Conservation (phyloP, 2,888 invertebrate genomes). For the Leucophenga maculata region DNA sequence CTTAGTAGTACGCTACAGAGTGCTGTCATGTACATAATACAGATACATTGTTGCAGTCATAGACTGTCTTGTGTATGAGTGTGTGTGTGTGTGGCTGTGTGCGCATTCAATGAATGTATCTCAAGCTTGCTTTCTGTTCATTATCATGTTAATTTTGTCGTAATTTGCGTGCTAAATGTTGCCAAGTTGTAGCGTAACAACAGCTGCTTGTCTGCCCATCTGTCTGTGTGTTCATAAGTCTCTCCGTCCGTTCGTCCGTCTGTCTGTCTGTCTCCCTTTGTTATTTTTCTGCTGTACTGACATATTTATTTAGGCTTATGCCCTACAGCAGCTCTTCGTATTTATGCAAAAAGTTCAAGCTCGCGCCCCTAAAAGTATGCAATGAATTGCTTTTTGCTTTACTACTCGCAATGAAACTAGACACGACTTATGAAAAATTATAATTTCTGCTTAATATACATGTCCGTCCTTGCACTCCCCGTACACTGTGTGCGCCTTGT, state of each 20-base stretch:
- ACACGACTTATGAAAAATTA: slow-evolving; percentile 45
- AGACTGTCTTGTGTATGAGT: no score
- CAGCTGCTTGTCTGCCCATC: not conserved
- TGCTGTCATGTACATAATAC: no score
- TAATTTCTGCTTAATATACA: slow-evolving; percentile 48
- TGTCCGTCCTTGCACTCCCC: not conserved
- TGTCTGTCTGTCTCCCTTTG: not conserved
- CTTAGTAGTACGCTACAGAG: not conserved
- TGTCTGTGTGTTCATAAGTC: not conserved
- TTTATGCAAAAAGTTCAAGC: not conserved
- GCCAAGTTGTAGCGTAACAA: slow-evolving; percentile 48
- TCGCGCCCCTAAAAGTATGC: slow-evolving; percentile 10
- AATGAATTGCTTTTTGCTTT: not conserved
- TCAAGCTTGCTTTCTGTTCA: slow-evolving; percentile 40
- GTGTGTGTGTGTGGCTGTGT: no score
- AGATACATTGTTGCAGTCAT: no score
- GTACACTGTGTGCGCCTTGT: not conserved
- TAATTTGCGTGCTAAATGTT: slow-evolving; percentile 65
- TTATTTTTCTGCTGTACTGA: not conserved
- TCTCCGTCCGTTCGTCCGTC: not conserved
- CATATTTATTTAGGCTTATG: slow-evolving; percentile 20
- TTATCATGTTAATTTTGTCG: slow-evolving; percentile 66
- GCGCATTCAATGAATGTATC: no score
- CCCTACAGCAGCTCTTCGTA: slow-evolving; percentile 4
- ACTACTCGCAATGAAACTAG: not conserved